Base-by-base conservation (phyloP, 2,888 invertebrate species). In the Cantharis nigra region DNA sequence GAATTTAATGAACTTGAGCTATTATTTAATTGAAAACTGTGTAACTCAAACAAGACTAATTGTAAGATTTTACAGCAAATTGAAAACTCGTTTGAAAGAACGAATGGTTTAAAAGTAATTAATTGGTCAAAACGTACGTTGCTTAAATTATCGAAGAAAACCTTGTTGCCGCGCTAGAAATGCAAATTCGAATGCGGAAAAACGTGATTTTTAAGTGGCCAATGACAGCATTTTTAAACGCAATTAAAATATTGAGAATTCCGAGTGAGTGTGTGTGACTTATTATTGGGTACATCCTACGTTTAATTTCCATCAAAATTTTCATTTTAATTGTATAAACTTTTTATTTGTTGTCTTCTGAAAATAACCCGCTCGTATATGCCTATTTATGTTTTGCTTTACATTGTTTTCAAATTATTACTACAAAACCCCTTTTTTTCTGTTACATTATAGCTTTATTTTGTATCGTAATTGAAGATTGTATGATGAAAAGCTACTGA, bases 381-480 rank as follows among this genome's bases (percentile, higher is more conserved):
- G 4, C 2, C 7, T 26, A 33, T 30, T 49, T 49, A n/a, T 13
- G n/a, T 49, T 3, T n/a, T 49, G 5, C 7, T 49, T 9, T n/a
- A 49, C 3, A n/a, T 13, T 49, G 49, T 49, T 49, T n/a, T 49
- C n/a, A 49, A 49, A 49, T 49, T 49, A 49, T 49, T 49, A 49
- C 3, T n/a, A 49, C 49, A 49, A 49, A 49, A 49, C 69, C 28
- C 62, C 9, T 13, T 33, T 63, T 18, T 63, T 71, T 30, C 3
- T 30, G 28, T 30, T 71, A 26, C 26, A 64, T 64, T 71, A 16
- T 28, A n/a, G 30, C 64, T 71, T 71, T 69, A 69, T 67, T 33
- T 18, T 75, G 67, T 23, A 65, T 33, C 49, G 69, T 76, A 72
- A 76, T 76, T 72, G 72, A 76, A 76, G 28, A 69, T 49, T 49